Evolutionary conservation across 35 echinoderm and acorn worm species (phyloP), one percentile per base, ranked within the genome.

Genomic region (Hemicentrotus pulcherrimus): DNA sequence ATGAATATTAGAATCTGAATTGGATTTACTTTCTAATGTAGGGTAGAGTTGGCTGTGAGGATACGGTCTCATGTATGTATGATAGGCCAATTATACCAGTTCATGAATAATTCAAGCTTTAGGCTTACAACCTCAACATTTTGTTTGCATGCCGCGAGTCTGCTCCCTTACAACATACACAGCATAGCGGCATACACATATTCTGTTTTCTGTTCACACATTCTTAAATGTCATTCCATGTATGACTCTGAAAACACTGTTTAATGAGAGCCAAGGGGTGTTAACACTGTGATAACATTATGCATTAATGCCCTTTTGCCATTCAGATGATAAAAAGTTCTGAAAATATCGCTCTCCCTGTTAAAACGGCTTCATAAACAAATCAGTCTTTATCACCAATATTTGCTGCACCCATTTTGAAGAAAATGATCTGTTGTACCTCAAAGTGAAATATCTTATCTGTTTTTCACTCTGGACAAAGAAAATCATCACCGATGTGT

Each of bases 81-180:
- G 65, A 78, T 78, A 78, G 22, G 65, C 65, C 65, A 78, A 78
- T 78, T 78, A 78, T 78, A 78, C 65, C 19, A 78, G 28, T 28
- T 78, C 65, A 78, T 78, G 65, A 78, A 78, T 78, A 78, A 78
- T 78, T 78, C 65, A 78, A 78, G 65, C 19, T 78, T 78, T 78
- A 78, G 22, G 28, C 19, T 78, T 78, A 15, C 19, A 28, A 78
- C 19, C 65, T 78, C 15, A 78, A 78, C 65, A 78, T 78, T 12
- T 78, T 24, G 65, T 78, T 78, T 78, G 65, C 24, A 78, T 78
- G 65, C 65, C 65, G n/a, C 65, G 15, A 78, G 65, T 28, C 65
- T 7, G 7, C 65, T 78, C 4, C 19, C 19, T 28, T 78, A 22
- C 65, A 78, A 78, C 65, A 78, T n/a, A 5, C 65, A 55, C 15